Percentiles rank a stretch among this genome's conserved stretches.
These are phyloP conservation scores for Oncopeltus fasciatus DNA, from an alignment of 1,140 invertebrate genomes.

Conservation along the genomic window DNA sequence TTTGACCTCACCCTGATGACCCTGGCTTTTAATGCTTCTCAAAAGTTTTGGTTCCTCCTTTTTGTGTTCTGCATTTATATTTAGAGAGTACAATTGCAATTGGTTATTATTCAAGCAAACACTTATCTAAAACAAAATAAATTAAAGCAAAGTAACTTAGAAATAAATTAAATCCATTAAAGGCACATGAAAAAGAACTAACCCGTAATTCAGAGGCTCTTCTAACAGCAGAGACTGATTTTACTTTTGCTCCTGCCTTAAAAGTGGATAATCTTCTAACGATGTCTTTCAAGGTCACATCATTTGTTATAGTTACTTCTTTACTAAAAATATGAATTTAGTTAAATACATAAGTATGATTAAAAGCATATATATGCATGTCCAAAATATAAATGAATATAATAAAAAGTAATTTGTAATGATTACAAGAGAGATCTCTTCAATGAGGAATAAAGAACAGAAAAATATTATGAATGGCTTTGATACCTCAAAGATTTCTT, in stretches of 20 bases:
- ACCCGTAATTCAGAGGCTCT: constrained; percentile 55
- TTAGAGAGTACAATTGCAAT: constrained; percentile 46
- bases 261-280: constrained; percentile 51
- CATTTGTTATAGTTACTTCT: constrained; percentile 18
- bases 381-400: too few species aligned
- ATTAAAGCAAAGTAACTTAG: not conserved
- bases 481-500: constrained; percentile 31
- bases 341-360: too few species aligned
- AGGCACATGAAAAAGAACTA: constrained; percentile 19
- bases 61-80: constrained; percentile 32
- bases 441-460: too few species aligned
- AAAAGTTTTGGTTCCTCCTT: constrained; percentile 40
- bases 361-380: too few species aligned
- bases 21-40: constrained; percentile 42
- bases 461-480: too few species aligned
- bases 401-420: too few species aligned
- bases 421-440: too few species aligned
- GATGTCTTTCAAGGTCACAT: constrained; percentile 49
- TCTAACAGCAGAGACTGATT: constrained; percentile 48
- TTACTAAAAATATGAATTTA: too few species aligned
- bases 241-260: constrained; percentile 50
- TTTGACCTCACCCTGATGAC: constrained; percentile 80
- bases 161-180: not conserved
- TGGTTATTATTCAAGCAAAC: constrained; percentile 52
- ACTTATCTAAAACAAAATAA: constrained; percentile 27